Percentiles rank a stretch among this genome's conserved stretches.
Evolutionary conservation across 1,140 invertebrate species (phyloP).

Genomic region (Anagrus nilaparvatae): DNA sequence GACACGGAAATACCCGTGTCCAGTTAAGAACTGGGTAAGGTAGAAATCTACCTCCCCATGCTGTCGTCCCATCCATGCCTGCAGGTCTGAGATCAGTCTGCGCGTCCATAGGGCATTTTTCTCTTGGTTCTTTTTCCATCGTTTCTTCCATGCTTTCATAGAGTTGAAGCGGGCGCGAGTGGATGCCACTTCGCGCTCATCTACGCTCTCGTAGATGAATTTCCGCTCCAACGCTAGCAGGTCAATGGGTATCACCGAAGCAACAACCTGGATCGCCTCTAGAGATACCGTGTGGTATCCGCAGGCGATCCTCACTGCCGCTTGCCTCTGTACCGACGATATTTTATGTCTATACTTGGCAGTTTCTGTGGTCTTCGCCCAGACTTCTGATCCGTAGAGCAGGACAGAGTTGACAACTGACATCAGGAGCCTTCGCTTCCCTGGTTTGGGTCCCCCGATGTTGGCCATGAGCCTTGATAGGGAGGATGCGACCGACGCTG

Average conservation of each 20-base stretch:
- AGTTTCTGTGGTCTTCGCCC: conserved; percentile 12
- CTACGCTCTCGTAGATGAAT: neutral
- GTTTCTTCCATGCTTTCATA: conserved; percentile 6
- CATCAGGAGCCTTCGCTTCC: conserved; percentile 18
- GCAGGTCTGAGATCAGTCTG: conserved; percentile 14
- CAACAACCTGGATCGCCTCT: conserved; percentile 14
- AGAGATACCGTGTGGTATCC: conserved; percentile 19
- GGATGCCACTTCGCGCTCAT: neutral
- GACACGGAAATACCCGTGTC: too few relatives aligned
- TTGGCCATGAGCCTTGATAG: conserved; percentile 22
- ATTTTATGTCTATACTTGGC: conserved; percentile 14
- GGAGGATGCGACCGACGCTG: conserved; percentile 2
- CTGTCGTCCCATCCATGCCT: conserved; percentile 12
- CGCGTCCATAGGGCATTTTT: too few relatives aligned
- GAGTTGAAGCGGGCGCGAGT: conserved; percentile 6
- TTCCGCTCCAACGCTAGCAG: conserved; percentile 17
- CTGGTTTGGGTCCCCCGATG: conserved; percentile 17
- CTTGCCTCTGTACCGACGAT: conserved; percentile 15
- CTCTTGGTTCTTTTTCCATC: conserved; percentile 14
- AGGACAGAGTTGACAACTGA: conserved; percentile 17
- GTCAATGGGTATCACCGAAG: conserved; percentile 20
- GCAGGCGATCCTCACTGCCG: conserved; percentile 12
- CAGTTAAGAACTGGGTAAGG: too few relatives aligned
- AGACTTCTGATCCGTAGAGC: conserved; percentile 20
- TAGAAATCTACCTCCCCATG: conserved; percentile 13